phyloP scores from a whole-genome alignment of 2,113 vertebrate species.

The Paedocypris sp. region DNA sequence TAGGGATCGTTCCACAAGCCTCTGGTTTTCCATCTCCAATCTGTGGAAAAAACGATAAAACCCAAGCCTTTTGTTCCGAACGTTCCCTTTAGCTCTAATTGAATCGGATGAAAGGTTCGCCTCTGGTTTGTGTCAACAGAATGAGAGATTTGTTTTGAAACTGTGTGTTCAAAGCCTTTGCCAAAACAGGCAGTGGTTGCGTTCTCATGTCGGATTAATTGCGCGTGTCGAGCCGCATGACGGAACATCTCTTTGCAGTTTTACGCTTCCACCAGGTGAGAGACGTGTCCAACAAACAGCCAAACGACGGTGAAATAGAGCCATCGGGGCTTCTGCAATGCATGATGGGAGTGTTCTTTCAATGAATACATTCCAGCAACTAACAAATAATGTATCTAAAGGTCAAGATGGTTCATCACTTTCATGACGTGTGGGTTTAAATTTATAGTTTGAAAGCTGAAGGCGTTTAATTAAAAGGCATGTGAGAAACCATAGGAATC shows the following conservation, averaged over 20 bases:
- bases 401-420: no score
- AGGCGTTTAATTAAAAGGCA: no score
- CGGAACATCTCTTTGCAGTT: background rate
- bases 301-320: slow-evolving; percentile 38
- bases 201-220: slow-evolving; percentile 13
- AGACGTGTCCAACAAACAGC: slow-evolving; percentile 47
- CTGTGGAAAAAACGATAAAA: slow-evolving; percentile 1
- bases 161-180: background rate
- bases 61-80: background rate
- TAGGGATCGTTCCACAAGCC: slow-evolving; percentile 4
- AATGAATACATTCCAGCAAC: background rate
- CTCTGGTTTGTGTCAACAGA: slow-evolving; percentile 18
- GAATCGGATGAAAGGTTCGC: slow-evolving; percentile 19
- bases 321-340: slow-evolving; percentile 53
- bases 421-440: no score
- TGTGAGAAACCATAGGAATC: no score
- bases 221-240: slow-evolving; percentile 34
- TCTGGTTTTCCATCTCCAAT: background rate
- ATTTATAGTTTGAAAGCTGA: no score
- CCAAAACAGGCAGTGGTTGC: background rate
- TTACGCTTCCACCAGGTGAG: no score
- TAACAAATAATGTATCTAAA: no score
- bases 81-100: slow-evolving; percentile 29
- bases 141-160: slow-evolving; percentile 10
- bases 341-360: slow-evolving; percentile 48